phyloP scores from a whole-genome alignment of 2,113 vertebrate species.

The Leptobrachium leishanense region DNA sequence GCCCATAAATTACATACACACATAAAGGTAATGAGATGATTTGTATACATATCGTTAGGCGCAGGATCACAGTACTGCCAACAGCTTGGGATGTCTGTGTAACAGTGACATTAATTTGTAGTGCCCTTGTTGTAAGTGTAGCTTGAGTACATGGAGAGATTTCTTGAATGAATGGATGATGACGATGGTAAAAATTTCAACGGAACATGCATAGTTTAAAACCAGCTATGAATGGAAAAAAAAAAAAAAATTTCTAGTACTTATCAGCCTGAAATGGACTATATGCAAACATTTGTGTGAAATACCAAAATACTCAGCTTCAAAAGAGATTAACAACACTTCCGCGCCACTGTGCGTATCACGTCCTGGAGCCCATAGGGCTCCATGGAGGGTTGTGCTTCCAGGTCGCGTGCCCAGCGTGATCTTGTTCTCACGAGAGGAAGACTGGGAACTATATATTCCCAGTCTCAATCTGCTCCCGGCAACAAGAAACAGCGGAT shows the following conservation, averaged over 20 bases:
- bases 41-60: conserved; percentile 2
- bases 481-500: too few species aligned
- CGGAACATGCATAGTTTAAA: conserved; percentile 56
- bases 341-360: too few species aligned
- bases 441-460: too few species aligned
- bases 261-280: too few species aligned
- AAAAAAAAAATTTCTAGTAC: neutral
- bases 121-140: conserved; percentile 33
- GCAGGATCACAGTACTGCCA: neutral
- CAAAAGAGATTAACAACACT: too few species aligned
- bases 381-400: too few species aligned
- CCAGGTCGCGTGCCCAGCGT: too few species aligned
- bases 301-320: too few species aligned
- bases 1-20: conserved; percentile 16
- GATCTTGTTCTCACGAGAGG: too few species aligned
- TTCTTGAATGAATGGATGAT: conserved; percentile 43
- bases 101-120: neutral
- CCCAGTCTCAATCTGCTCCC: too few species aligned
- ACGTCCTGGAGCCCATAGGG: too few species aligned
- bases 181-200: conserved; percentile 52
- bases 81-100: neutral
- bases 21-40: neutral
- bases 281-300: too few species aligned
- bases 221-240: conserved; percentile 38
- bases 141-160: conserved; percentile 52